Evolutionary conservation across 2,797 vertebrate species (phyloP), one percentile per base, ranked within the genome.

Genomic region (Hozukius guyotensis): DNA sequence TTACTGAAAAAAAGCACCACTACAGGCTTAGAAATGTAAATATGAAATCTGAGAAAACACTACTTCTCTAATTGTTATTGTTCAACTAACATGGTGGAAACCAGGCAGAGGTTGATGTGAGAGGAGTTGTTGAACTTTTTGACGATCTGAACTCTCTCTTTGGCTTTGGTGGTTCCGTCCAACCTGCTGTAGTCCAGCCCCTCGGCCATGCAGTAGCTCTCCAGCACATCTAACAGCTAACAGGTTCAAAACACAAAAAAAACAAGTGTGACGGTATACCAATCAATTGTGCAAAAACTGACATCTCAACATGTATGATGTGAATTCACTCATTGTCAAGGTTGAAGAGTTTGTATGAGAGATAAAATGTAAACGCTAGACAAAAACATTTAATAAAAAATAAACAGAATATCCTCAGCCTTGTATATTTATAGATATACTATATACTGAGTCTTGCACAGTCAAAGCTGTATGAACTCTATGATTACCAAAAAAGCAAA

Each of bases 191-290:
- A 99, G 89, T 99, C 98, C 72, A 99, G 92, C 11, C 98, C 98
- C 86, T 97, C 96, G 0, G 98, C 98, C 96, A 98, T 98, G 83
- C 97, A 99, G 93, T 97, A 99, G 38, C 96, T 97, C 79, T 99
- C 97, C 89, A 99, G 91, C 72, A 99, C 93, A 78, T 99, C 96
- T 11, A 99, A 94, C 72, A 99, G 90, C 98, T 99, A 68, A 56
- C 27, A 62, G 25, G 67, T 77, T 52, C 78, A 27, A 72, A 66
- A 20, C 32, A 32, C 34, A 25, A 32, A 20, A 24, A n/a, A 71
- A 73, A 84, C 56, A 53, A 16, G 1, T 4, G 13, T 25, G 27
- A 55, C 64, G 32, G 20, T 34, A 16, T 8, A 84, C 10, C 8
- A 59, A 25, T 4, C 8, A 59, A 29, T 3, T 16, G 31, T 20